Evolutionary conservation across 2,888 invertebrate species (phyloP).

Genomic region (Hylaea fasciaria): DNA sequence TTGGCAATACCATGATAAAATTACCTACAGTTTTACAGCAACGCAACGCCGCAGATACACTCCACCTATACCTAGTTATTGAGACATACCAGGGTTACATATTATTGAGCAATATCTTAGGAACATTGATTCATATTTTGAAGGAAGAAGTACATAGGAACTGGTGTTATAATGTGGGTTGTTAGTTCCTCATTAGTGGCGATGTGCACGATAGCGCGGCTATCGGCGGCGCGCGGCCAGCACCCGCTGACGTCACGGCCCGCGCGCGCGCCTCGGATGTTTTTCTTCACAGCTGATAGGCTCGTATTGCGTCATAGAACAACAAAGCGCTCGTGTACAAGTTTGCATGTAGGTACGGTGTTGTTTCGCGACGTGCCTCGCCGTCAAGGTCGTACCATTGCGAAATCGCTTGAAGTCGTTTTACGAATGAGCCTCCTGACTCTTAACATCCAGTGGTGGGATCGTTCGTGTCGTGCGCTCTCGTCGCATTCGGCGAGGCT

Average conservation of each 20-base stretch:
- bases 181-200: background rate
- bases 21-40: background rate
- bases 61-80: too few relatives aligned
- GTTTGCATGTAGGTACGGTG: background rate
- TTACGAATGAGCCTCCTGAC: too few relatives aligned
- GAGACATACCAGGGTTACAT: too few relatives aligned
- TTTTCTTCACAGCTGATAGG: constrained; percentile 38
- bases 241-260: constrained; percentile 13
- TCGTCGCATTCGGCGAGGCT: background rate
- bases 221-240: background rate
- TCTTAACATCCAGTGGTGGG: too few relatives aligned
- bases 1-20: constrained; percentile 2
- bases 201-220: background rate
- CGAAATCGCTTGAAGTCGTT: too few relatives aligned
- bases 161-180: background rate
- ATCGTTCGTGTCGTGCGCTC: background rate
- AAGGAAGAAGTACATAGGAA: too few relatives aligned
- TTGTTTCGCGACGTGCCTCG: constrained; percentile 3
- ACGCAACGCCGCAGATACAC: too few relatives aligned
- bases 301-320: constrained; percentile 30
- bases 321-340: constrained; percentile 11
- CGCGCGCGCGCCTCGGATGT: constrained; percentile 20
- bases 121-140: background rate
- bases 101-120: constrained; percentile 5
- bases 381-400: background rate